Evolutionary conservation across 2,797 vertebrate species (phyloP).

Genomic region (Fundulus diaphanus): DNA sequence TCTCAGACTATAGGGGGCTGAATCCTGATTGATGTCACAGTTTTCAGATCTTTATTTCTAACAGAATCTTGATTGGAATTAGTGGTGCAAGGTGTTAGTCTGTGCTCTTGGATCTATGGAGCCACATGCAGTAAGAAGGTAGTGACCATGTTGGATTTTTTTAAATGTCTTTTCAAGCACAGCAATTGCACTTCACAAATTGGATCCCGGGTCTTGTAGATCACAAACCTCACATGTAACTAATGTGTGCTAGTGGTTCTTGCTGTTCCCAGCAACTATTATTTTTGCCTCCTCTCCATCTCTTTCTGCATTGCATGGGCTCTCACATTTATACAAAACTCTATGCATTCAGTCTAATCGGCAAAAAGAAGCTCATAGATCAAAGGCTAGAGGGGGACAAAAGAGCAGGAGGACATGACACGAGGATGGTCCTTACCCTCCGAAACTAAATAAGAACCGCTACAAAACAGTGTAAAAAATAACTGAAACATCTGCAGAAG

Average conservation of each 20-base stretch:
- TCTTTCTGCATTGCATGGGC: constrained; percentile 8
- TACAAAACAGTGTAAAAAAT: constrained; percentile 15
- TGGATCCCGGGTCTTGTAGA: constrained; percentile 30
- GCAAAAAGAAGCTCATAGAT: constrained; percentile 54
- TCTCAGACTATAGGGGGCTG: no score
- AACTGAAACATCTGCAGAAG: constrained; percentile 34
- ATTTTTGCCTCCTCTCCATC: constrained; percentile 37
- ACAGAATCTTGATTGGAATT: background rate
- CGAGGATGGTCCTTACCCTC: constrained; percentile 48
- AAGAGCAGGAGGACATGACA: constrained; percentile 64
- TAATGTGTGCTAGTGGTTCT: constrained; percentile 31
- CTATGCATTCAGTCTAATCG: constrained; percentile 45
- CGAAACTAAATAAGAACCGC: constrained; percentile 48
- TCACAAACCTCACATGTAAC: constrained; percentile 32
- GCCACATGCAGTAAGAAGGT: background rate
- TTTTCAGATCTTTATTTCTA: background rate
- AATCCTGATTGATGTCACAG: background rate
- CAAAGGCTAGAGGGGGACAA: constrained; percentile 61
- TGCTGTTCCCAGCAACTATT: constrained; percentile 27
- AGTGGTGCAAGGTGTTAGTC: background rate
- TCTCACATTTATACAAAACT: constrained; percentile 10
- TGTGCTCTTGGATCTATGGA: constrained; percentile 19
- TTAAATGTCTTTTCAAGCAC: background rate
- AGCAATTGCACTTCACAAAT: constrained; percentile 47
- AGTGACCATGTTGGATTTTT: background rate